Base-by-base conservation (phyloP, 2,888 invertebrate genomes). In the Andrena dorsata region DNA sequence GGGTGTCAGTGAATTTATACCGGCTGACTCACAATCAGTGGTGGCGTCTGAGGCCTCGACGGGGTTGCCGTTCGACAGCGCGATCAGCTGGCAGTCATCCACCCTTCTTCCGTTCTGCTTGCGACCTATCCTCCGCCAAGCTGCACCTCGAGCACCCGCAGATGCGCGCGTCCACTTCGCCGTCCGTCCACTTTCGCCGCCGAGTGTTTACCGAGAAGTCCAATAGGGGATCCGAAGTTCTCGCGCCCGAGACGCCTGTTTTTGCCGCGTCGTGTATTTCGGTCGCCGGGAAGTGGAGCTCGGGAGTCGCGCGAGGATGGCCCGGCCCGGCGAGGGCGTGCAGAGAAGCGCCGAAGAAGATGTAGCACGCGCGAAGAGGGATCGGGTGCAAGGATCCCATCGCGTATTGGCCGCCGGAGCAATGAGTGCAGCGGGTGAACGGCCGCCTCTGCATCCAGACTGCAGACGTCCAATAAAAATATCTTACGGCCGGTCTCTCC, bases 391-490 rank as follows among this genome's bases (percentile, higher is more conserved):
- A 87, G 90, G 88, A 82, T 84, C 77, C 85, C 90, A 86, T 86
- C n/a, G 84, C 71, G 86, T 10, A 84, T 86, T 88, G 74, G 86
- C 86, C 78, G 82, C 70, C 73, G 81, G 41, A 76, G 86, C 89
- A 85, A 88, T 76, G 88, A 88, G 86, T 88, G 87, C 84, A 82
- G 70, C 83, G 88, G 89, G 91, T 90, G 86, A 92, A 91, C 86
- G 91, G 88, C 91, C 93, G 89, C 80, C 86, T 75, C 85, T 87
- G 92, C 92, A 90, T 92, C 90, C 91, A 91, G 91, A 90, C 92
- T 92, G 90, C 90, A 92, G 92, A 92, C 92, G 89, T 81, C 88
- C 91, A 92, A 92, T 92, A 92, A 92, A 92, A 93, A 91, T 92
- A 92, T 91, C 90, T 91, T 88, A 85, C 84, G 86, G 23, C 86